phyloP scores from a whole-genome alignment of 2,797 vertebrate species.

The Mormyrus hasselquistii region DNA sequence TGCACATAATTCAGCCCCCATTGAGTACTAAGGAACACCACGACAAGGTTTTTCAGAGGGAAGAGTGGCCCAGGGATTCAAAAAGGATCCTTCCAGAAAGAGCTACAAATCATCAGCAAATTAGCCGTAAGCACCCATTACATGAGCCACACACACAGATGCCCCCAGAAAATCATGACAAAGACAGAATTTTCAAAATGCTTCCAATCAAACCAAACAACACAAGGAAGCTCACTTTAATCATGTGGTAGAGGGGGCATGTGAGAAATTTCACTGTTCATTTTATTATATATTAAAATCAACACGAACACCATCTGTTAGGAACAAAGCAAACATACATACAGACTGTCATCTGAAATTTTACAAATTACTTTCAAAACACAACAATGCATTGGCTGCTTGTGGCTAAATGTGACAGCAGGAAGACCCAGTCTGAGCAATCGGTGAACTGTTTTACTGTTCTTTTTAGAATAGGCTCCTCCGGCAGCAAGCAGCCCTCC shows the following conservation, averaged over 20 bases:
- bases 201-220: neutral
- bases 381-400: neutral
- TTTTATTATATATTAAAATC: neutral
- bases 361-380: neutral
- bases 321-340: neutral
- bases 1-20: neutral
- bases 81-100: neutral
- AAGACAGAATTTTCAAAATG: neutral
- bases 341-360: neutral
- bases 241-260: neutral
- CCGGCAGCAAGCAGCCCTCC: neutral
- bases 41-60: neutral
- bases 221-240: neutral
- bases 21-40: neutral
- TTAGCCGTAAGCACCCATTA: neutral
- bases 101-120: neutral
- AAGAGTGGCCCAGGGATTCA: neutral
- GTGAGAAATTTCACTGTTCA: neutral
- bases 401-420: neutral
- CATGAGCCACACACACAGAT: neutral
- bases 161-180: neutral
- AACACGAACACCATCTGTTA: neutral
- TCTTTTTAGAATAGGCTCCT: neutral
- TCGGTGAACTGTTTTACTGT: neutral
- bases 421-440: neutral